Evolutionary conservation across 2,797 vertebrate species (phyloP).

Genomic region (Leontopithecus rosalia): DNA sequence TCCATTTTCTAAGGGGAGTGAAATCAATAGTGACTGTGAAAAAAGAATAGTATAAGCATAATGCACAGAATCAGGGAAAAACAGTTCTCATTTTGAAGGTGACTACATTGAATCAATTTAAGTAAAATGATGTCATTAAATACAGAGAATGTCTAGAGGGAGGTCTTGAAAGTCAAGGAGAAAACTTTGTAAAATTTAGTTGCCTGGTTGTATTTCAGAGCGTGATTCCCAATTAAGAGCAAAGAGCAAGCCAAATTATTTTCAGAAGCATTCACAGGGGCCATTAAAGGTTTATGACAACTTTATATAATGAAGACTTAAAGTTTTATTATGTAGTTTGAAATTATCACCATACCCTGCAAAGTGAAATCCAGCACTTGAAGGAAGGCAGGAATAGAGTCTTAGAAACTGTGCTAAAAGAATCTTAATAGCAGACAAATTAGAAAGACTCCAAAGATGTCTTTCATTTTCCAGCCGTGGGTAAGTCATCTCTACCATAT

Average conservation of each 20-base stretch:
- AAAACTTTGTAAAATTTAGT: conserved; percentile 38
- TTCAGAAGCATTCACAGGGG: conserved; percentile 50
- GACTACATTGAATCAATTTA: background rate
- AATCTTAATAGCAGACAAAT: background rate
- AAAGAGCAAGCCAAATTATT: conserved; percentile 59
- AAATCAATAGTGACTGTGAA: background rate
- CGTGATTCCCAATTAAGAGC: conserved; percentile 57
- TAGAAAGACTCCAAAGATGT: background rate
- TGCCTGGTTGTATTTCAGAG: background rate
- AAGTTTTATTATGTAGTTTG: background rate
- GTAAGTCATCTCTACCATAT: background rate
- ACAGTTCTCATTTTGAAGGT: conserved; percentile 21
- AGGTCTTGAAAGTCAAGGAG: conserved; percentile 41
- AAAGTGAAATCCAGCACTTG: conserved; percentile 56
- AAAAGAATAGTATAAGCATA: background rate
- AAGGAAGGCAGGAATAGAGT: background rate
- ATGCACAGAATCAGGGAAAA: background rate
- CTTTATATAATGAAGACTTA: conserved; percentile 46
- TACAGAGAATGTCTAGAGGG: conserved; percentile 28
- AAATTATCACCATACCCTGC: conserved; percentile 41
- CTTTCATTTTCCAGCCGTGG: background rate
- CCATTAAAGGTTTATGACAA: conserved; percentile 64
- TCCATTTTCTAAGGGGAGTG: background rate
- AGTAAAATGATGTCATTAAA: background rate
- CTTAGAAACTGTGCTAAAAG: background rate